These are phyloP conservation scores for Threskiornis aethiopicus DNA, from an alignment of 2,797 vertebrate species.

Conservation along the genomic window DNA sequence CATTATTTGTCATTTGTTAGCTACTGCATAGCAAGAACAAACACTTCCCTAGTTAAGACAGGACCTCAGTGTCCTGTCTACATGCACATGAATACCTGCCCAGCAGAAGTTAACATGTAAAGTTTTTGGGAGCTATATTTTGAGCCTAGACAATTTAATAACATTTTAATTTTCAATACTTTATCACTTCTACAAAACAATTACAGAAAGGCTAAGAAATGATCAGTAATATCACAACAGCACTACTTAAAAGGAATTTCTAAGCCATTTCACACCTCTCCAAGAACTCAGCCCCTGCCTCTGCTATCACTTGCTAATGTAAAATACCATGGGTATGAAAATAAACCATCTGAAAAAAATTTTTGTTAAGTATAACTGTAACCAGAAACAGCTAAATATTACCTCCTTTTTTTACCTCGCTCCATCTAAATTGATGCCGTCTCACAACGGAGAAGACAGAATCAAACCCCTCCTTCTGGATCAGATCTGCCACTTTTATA, in stretches of 20 bases:
- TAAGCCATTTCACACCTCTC: not conserved
- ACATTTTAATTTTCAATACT: not conserved
- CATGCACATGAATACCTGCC: not conserved
- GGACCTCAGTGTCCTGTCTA: not conserved
- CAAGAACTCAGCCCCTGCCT: not conserved
- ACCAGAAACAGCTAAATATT: not conserved
- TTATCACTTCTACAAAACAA: not conserved
- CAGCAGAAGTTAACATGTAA: not conserved
- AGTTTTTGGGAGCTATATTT: not conserved
- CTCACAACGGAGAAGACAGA: slow-evolving; percentile 94
- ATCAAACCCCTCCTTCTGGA: slow-evolving; percentile 81
- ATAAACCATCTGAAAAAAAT: not conserved
- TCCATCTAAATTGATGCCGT: slow-evolving; percentile 92
- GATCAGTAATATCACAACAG: not conserved
- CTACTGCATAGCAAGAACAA: not conserved
- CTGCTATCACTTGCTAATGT: not conserved
- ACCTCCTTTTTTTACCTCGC: slow-evolving; percentile 87
- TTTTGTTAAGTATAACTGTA: not conserved
- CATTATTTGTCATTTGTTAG: not conserved
- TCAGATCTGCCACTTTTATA: slow-evolving; percentile 82
- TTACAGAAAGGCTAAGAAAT: not conserved
- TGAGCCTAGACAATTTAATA: not conserved
- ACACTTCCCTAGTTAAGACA: not conserved
- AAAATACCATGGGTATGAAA: not conserved
- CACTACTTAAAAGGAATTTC: not conserved